These are phyloP conservation scores for Thecophora atra DNA, from an alignment of 2,888 invertebrate species.

Conservation along the genomic window DNA sequence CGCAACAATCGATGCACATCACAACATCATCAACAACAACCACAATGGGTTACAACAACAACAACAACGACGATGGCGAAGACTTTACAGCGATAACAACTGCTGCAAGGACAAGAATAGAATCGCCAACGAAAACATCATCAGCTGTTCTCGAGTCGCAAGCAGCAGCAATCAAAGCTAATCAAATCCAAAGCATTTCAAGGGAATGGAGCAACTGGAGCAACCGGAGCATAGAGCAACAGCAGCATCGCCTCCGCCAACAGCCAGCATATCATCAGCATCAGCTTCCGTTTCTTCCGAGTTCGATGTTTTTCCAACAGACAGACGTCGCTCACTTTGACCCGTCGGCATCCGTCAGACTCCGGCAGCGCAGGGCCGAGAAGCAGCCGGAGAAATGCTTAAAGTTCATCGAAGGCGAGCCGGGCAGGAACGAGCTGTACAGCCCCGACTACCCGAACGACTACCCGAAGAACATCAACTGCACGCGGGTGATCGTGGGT, in stretches of 20 bases:
- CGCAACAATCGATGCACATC: constrained; percentile 19
- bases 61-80: constrained; percentile 15
- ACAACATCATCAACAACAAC: constrained; percentile 34
- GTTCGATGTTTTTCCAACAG: constrained; percentile 24
- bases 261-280: constrained; percentile 36
- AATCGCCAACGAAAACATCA: constrained; percentile 10
- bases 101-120: neutral
- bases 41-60: constrained; percentile 28
- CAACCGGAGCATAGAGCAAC: constrained; percentile 11
- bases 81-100: constrained; percentile 23
- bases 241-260: constrained; percentile 18
- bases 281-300: constrained; percentile 36
- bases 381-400: constrained; percentile 66
- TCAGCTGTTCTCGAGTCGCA: neutral
- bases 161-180: neutral
- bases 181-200: constrained; percentile 7
- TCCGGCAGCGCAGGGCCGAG: constrained; percentile 52
- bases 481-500: constrained; percentile 76
- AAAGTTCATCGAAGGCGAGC: constrained; percentile 70
- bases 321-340: constrained; percentile 31
- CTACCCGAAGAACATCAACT: constrained; percentile 76
- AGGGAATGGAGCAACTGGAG: constrained; percentile 26
- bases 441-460: constrained; percentile 75
- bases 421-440: constrained; percentile 72
- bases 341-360: constrained; percentile 36